These are phyloP conservation scores for Siphamia tubifer DNA, from an alignment of 2,113 vertebrate species.

Conservation along the genomic window DNA sequence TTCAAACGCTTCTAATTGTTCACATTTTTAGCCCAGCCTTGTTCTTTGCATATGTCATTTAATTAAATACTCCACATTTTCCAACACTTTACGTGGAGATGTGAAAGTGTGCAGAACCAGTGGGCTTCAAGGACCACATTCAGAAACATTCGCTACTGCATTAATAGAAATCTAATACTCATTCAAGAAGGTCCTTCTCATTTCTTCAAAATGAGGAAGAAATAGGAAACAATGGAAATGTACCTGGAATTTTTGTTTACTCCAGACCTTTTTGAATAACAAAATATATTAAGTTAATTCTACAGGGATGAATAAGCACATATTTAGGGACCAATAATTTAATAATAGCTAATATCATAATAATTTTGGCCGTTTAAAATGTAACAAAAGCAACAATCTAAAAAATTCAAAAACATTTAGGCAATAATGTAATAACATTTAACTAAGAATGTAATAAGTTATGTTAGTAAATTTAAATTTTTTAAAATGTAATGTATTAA, in stretches of 20 bases:
- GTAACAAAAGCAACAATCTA: too few relatives aligned
- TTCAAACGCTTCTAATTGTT: neutral
- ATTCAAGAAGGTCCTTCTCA: neutral
- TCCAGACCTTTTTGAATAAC: neutral
- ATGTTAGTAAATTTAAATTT: too few relatives aligned
- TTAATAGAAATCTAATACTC: neutral
- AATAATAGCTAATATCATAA: too few relatives aligned
- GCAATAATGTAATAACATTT: too few relatives aligned
- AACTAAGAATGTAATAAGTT: too few relatives aligned
- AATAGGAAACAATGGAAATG: neutral
- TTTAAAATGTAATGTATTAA: too few relatives aligned
- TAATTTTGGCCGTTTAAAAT: too few relatives aligned
- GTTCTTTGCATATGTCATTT: neutral
- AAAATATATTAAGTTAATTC: too few relatives aligned
- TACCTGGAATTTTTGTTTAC: neutral
- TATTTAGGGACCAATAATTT: too few relatives aligned
- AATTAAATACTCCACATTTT: slow-evolving; percentile 21
- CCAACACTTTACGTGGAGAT: slow-evolving; percentile 14
- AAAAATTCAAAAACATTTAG: too few relatives aligned
- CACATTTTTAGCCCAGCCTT: neutral
- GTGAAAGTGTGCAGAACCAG: neutral
- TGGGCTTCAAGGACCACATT: neutral
- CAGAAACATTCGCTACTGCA: neutral
- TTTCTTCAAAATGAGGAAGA: neutral
- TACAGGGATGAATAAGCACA: neutral